Conservation (phyloP, 2,888 invertebrate genomes). For the Cremastinae sp. region DNA sequence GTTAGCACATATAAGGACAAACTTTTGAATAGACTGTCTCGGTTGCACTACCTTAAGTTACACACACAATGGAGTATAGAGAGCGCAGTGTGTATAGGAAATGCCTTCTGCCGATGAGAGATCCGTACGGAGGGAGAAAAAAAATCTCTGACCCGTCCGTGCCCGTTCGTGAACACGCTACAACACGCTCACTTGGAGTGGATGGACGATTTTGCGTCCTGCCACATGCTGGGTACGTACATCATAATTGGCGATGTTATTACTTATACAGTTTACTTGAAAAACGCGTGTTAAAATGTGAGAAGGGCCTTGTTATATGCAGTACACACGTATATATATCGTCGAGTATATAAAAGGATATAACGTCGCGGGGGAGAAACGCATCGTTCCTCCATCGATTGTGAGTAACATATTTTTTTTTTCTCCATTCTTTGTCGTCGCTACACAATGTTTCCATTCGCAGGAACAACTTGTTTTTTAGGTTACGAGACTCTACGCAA, state of each 20-base stretch:
- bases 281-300: conserved; percentile 30
- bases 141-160: conserved; percentile 57
- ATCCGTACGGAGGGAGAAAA: conserved; percentile 46
- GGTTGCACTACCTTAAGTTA: no score
- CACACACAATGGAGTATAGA: background rate
- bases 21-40: no score
- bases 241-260: conserved; percentile 58
- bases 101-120: conserved; percentile 47
- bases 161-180: conserved; percentile 52
- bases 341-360: conserved; percentile 35
- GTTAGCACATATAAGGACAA: no score
- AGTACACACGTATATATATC: no score
- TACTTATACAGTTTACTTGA: background rate
- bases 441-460: conserved; percentile 33
- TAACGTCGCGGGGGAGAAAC: conserved; percentile 38
- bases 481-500: conserved; percentile 22
- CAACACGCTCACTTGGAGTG: conserved; percentile 50
- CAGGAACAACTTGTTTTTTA: conserved; percentile 36
- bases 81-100: conserved; percentile 3
- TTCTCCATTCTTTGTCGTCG: conserved; percentile 1
- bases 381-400: conserved; percentile 50
- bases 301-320: conserved; percentile 31
- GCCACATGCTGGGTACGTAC: conserved; percentile 69
- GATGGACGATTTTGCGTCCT: conserved; percentile 64
- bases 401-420: conserved; percentile 44